These are phyloP conservation scores for Atta texana DNA, from an alignment of 1,140 invertebrate species.

Conservation along the genomic window DNA sequence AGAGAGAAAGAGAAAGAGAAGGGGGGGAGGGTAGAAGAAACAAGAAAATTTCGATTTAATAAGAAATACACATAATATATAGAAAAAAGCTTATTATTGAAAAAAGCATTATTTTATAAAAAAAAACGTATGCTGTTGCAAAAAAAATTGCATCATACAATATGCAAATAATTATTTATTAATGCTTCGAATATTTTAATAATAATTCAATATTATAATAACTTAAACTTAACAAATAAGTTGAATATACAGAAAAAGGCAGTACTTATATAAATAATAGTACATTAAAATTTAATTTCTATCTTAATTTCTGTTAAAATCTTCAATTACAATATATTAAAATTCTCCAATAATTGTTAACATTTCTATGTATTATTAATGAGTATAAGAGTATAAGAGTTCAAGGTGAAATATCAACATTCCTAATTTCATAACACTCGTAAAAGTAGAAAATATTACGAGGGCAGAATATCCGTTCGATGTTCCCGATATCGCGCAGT, in stretches of 20 bases:
- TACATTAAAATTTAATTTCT: background rate
- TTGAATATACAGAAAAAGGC: background rate
- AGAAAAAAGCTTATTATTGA: background rate
- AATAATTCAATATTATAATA: background rate
- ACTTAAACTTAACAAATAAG: background rate
- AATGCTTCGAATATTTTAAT: background rate
- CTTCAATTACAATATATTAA: background rate
- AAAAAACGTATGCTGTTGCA: too few relatives aligned
- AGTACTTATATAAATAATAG: background rate
- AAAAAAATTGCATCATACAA: background rate
- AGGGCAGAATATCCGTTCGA: slow-evolving; percentile 27
- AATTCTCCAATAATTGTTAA: background rate
- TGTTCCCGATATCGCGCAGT: slow-evolving; percentile 24
- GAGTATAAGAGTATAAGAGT: background rate
- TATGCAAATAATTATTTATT: background rate
- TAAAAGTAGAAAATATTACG: slow-evolving; percentile 6
- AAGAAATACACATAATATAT: background rate
- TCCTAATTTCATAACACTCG: slow-evolving; percentile 20
- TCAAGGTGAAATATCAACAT: background rate
- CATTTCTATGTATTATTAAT: background rate
- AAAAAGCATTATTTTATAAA: background rate
- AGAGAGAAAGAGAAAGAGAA: background rate
- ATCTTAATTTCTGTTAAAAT: background rate
- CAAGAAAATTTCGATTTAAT: background rate
- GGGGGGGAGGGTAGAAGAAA: too few relatives aligned